These are phyloP conservation scores for Tachina grossa DNA, from an alignment of 2,888 invertebrate species.

Conservation along the genomic window DNA sequence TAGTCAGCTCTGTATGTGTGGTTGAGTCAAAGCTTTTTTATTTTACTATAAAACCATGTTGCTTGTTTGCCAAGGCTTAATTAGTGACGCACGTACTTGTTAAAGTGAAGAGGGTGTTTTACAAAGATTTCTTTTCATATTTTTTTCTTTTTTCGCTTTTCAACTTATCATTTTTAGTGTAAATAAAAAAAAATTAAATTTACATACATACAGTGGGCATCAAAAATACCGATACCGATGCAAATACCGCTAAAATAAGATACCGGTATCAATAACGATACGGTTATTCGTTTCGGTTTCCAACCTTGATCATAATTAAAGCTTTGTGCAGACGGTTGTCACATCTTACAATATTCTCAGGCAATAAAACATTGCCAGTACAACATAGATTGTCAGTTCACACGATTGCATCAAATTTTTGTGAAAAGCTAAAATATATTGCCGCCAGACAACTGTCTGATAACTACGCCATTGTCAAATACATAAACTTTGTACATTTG, in stretches of 20 bases:
- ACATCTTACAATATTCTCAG: too few species aligned
- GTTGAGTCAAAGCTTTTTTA: constrained; percentile 36
- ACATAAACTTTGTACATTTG: too few species aligned
- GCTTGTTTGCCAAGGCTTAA: constrained; percentile 69
- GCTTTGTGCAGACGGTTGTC: neutral
- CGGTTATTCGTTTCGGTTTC: too few species aligned
- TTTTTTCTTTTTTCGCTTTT: constrained; percentile 47
- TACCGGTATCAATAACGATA: too few species aligned
- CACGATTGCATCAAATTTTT: neutral
- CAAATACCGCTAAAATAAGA: too few species aligned
- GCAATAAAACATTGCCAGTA: too few species aligned
- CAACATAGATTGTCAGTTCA: neutral
- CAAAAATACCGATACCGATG: too few species aligned
- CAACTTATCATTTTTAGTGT: constrained; percentile 41
- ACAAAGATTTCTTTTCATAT: constrained; percentile 65
- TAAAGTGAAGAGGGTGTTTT: constrained; percentile 67
- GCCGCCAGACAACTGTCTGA: too few species aligned
- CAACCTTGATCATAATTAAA: neutral
- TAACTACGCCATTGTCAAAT: too few species aligned
- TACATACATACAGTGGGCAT: constrained; percentile 24
- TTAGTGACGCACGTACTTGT: constrained; percentile 71
- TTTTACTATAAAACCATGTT: constrained; percentile 52
- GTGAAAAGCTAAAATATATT: neutral
- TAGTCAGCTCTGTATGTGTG: constrained; percentile 12
- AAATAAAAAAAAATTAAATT: constrained; percentile 16